These are phyloP conservation scores for Parazoanthus darwini DNA, from an alignment of 92 coral and sea anemone genomes.

Conservation along the genomic window DNA sequence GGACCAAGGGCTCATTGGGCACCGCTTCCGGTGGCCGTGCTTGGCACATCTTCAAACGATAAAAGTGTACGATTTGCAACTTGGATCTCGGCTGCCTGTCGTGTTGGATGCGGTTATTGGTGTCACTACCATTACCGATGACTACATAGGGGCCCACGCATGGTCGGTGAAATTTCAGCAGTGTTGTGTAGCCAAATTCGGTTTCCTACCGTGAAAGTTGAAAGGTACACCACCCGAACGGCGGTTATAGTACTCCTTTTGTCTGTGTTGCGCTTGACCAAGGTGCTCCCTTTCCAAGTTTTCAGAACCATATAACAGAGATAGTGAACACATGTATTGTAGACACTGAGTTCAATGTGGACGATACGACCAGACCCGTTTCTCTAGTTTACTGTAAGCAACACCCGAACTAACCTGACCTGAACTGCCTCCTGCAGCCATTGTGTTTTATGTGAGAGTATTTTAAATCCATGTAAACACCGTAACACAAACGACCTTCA, in stretches of 20 bases:
- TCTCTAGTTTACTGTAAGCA: too few relatives aligned
- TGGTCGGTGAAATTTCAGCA: slow-evolving; percentile 41
- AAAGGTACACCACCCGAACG: slow-evolving; percentile 32
- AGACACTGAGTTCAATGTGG: too few relatives aligned
- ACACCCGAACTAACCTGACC: too few relatives aligned
- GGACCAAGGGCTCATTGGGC: background rate
- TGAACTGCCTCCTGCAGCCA: too few relatives aligned
- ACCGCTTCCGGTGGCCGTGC: slow-evolving; percentile 1
- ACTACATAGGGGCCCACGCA: slow-evolving; percentile 14
- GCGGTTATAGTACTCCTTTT: slow-evolving; percentile 52
- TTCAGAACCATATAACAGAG: too few relatives aligned
- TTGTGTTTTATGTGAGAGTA: too few relatives aligned
- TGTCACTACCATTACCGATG: background rate
- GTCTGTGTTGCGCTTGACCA: slow-evolving; percentile 34
- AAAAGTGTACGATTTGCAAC: slow-evolving; percentile 34
- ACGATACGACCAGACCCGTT: too few relatives aligned
- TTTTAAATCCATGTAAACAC: too few relatives aligned
- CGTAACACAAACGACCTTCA: background rate
- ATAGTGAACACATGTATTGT: too few relatives aligned
- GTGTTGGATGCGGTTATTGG: slow-evolving; percentile 19
- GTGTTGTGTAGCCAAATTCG: slow-evolving; percentile 34
- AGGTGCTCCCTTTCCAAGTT: slow-evolving; percentile 34
- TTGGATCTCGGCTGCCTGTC: slow-evolving; percentile 18
- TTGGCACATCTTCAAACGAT: slow-evolving; percentile 24
- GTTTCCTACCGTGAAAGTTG: slow-evolving; percentile 27